Evolutionary conservation across 2,797 vertebrate species (phyloP).

Genomic region (Anisognathus igniventris): DNA sequence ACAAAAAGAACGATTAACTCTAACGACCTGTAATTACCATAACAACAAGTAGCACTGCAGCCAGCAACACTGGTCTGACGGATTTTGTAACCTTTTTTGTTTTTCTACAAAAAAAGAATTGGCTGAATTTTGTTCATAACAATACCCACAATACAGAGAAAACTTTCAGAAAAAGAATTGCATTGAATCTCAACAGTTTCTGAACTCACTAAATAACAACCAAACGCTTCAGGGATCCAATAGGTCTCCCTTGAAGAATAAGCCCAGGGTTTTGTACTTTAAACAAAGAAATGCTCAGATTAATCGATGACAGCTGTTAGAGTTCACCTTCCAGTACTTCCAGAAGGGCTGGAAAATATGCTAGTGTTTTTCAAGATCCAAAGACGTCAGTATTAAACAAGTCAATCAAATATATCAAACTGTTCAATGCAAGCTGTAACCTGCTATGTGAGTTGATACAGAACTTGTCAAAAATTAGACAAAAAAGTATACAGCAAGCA

Average conservation of each 20-base stretch:
- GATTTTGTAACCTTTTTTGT: too few relatives aligned
- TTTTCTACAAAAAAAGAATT: too few relatives aligned
- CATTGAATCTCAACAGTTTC: neutral
- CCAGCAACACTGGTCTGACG: too few relatives aligned
- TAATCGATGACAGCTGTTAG: neutral
- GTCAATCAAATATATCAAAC: neutral
- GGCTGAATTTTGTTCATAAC: too few relatives aligned
- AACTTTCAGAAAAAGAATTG: neutral
- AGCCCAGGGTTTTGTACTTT: neutral
- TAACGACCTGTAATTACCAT: too few relatives aligned
- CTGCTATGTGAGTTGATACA: neutral
- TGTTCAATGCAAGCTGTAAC: neutral
- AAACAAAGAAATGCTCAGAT: neutral
- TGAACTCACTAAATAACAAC: neutral
- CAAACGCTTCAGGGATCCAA: neutral
- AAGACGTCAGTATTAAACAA: neutral
- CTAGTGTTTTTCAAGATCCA: neutral
- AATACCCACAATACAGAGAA: neutral
- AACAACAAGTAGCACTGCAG: too few relatives aligned
- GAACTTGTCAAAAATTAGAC: neutral
- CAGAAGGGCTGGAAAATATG: neutral
- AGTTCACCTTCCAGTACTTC: neutral
- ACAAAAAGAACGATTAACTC: too few relatives aligned
- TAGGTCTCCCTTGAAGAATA: neutral
- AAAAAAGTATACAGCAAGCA: neutral